Base-by-base conservation (phyloP, 2,888 invertebrate genomes). In the Noctua fimbriata region DNA sequence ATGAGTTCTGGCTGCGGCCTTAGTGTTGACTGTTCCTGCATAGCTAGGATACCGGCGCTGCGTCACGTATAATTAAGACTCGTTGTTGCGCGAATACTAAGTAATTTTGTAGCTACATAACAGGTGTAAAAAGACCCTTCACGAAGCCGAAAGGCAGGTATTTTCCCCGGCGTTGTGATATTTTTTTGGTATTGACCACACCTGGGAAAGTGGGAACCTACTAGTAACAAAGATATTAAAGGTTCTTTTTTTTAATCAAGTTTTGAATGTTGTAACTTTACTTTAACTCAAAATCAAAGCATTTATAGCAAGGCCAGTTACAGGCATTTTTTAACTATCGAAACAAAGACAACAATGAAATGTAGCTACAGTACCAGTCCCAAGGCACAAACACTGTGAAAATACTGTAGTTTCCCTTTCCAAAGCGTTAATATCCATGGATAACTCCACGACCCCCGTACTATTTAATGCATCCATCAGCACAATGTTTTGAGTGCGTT, bases 1-100 rank as follows among this genome's bases (percentile, higher is more conserved):
- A 87, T 87, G 86, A 87, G 79, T 83, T 76, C 79, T 83, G 32
- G 73, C 73, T 81, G 73, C 21, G 70, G 79, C 52, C 47, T 71
- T 65, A 55, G 44, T 81, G 86, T 86, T 88, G 81, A 86, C 77
- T 70, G 41, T 69, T 58, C 65, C 78, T 66, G 70, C 44, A 47
- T 65, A 73, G 65, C 78, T 47, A 60, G 79, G 66, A 79, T 78
- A 72, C 75, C 21, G 32, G 49, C 67, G 47, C 66, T 76, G 55
- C 67, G 72, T 77, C 81, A 74, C 63, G 70, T 76, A 41, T 70
- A 73, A 73, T 85, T 76, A 86, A 73, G 24, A 58, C n/a, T 65
- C 52, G 14, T 58, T 52, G n/a, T 63, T 65, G 2, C 28, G 44
- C 47, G 47, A 72, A 74, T 65, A 41, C 16, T 32, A 41, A 65